Conservation (phyloP, 2,888 invertebrate genomes). For the Drosophila demipolita region DNA sequence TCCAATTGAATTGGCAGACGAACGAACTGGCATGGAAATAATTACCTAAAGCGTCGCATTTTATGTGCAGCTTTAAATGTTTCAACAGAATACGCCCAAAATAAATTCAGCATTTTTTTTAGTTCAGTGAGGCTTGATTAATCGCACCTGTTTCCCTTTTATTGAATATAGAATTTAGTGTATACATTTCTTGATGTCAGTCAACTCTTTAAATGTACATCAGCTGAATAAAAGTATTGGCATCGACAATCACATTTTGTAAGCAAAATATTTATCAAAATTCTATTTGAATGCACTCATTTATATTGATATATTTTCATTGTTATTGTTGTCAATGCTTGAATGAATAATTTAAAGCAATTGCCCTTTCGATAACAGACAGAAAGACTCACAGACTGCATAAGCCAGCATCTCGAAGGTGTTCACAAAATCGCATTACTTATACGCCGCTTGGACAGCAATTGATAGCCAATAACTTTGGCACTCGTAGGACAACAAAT, state of each 20-base stretch:
- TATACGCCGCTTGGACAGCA: constrained; percentile 7
- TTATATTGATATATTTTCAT: not conserved
- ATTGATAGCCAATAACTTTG: constrained; percentile 24
- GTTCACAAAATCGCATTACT: constrained; percentile 17
- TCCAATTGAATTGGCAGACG: constrained; percentile 59
- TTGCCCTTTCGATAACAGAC: not conserved
- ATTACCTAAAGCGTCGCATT: constrained; percentile 55
- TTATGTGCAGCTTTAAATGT: constrained; percentile 9
- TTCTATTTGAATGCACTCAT: not conserved
- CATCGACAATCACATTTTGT: not conserved
- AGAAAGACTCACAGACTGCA: not conserved
- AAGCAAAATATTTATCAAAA: not conserved
- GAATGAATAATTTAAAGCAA: not conserved
- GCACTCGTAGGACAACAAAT: constrained; percentile 50
- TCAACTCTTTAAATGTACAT: not conserved
- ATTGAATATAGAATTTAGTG: not conserved
- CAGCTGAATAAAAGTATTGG: not conserved
- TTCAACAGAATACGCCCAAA: not conserved
- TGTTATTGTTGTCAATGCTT: not conserved
- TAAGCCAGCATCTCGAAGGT: not conserved
- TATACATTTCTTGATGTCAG: not conserved
- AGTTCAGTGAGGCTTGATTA: not conserved
- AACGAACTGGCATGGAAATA: constrained; percentile 60
- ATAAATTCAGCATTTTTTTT: not conserved
- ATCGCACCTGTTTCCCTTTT: not conserved